Evolutionary conservation across 1,140 invertebrate species (phyloP), one percentile per base, ranked within the genome.

Genomic region (Streblospio benedicti): DNA sequence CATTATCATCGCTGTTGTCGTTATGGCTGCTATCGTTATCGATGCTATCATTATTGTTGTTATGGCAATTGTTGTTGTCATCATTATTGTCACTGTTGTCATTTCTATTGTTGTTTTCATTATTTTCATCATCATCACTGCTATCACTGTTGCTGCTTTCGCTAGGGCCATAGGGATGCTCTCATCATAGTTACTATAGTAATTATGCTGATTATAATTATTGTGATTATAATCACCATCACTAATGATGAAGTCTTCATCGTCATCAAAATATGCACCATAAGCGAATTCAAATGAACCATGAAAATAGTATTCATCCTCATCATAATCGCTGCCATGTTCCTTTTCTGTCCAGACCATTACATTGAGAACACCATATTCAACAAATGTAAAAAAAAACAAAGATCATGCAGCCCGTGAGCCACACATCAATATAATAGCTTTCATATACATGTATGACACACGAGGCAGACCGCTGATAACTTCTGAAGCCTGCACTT

Each of bases 351-450:
- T 45, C 49, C 60, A 49, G 6, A 47, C 54, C 16, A 62, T 28
- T 23, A 73, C 68, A 62, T 75, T 73, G 33, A 71, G 72, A 2
- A 76, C 63, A 16, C 71, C 72, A 60, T 73, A 76, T 62, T 76
- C 74, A 28, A 76, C 67, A 27, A 76, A 66, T 12, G 71, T 66
- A n/a, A 6, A 67, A 65, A 54, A 74, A 74, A 2, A 76, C 72
- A 60, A 74, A 76, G 35, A 76, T 65, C 23, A 74, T 65, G 49
- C 74, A 73, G 3, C 69, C 68, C 14, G 69, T 69, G 68, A 73
- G 74, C 74, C 72, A 76, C 20, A 76, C 72, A 57, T 76, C 74
- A 27, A 74, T 74, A 9, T n/a, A n/a, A n/a, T n/a, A n/a, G n/a
- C n/a, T n/a, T n/a, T n/a, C n/a, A 72, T 72, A 53, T 76, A 73